A percentile compares a stretch with the other conserved stretches of the same genome.
Conservation (phyloP, 2,797 vertebrate genomes). For the Perdix hodgsoniae region DNA sequence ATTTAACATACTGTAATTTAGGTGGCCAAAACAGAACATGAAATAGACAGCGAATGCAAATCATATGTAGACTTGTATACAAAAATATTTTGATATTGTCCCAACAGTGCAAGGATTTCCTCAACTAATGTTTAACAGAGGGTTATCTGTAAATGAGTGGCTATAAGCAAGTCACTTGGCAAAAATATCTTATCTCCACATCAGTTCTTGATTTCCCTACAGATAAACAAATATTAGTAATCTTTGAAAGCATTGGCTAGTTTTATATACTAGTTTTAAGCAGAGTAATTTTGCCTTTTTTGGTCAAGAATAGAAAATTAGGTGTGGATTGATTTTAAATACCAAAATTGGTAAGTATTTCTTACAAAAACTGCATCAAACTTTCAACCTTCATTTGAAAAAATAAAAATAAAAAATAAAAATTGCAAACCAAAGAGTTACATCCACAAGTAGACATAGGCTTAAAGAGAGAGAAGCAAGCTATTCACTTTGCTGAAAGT, state of each 20-base stretch:
- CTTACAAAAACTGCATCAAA: background rate
- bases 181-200: background rate
- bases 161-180: background rate
- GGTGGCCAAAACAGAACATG: background rate
- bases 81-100: background rate
- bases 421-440: background rate
- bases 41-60: background rate
- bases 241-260: background rate
- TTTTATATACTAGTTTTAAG: slow-evolving; percentile 24
- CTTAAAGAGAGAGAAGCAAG: background rate
- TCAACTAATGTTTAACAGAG: background rate
- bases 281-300: slow-evolving; percentile 21
- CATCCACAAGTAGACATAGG: background rate
- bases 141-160: background rate
- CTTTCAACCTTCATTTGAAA: background rate
- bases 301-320: background rate
- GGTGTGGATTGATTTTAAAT: slow-evolving; percentile 30
- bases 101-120: background rate
- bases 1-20: background rate
- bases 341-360: background rate
- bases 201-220: background rate
- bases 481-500: background rate
- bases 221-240: background rate
- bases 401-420: background rate
- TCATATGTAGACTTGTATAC: background rate